These are phyloP conservation scores for Smutsia temminckii DNA, from an alignment of 2,797 vertebrate species.

Conservation along the genomic window DNA sequence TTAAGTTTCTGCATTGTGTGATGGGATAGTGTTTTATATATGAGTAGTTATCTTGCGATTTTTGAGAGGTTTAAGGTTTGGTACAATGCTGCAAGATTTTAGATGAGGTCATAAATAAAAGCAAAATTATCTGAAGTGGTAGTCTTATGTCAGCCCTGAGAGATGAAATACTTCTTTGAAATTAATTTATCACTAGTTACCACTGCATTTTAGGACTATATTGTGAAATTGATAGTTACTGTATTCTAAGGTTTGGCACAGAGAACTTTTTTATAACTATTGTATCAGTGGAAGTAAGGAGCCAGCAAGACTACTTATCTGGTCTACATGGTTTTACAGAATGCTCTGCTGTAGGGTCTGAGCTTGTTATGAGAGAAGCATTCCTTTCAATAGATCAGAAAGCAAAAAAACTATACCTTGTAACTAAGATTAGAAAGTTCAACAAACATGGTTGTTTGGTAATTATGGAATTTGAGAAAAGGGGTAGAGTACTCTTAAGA, in stretches of 20 bases:
- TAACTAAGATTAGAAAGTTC: slow-evolving; percentile 38
- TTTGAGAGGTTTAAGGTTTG: background rate
- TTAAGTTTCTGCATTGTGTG: slow-evolving; percentile 45
- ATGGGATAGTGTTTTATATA: slow-evolving; percentile 15
- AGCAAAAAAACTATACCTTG: background rate
- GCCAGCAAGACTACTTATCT: background rate
- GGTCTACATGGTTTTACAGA: background rate
- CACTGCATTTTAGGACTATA: slow-evolving; percentile 41
- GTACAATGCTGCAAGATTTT: background rate
- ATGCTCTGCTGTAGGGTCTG: background rate
- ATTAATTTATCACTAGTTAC: slow-evolving; percentile 39
- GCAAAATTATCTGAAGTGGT: slow-evolving; percentile 32
- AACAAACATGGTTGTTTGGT: background rate
- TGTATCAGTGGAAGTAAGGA: background rate
- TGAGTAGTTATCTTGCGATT: slow-evolving; percentile 44
- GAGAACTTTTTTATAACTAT: background rate
- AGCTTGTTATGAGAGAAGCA: slow-evolving; percentile 31
- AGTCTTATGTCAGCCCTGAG: slow-evolving; percentile 16
- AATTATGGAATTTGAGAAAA: slow-evolving; percentile 24
- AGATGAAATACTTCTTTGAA: slow-evolving; percentile 54
- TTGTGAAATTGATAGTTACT: slow-evolving; percentile 16
- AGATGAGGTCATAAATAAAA: slow-evolving; percentile 44
- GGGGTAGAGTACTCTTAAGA: background rate
- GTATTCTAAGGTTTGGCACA: slow-evolving; percentile 3
- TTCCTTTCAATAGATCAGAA: slow-evolving; percentile 37